phyloP scores from a whole-genome alignment of 2,888 invertebrate species.

The Dicycla oo region DNA sequence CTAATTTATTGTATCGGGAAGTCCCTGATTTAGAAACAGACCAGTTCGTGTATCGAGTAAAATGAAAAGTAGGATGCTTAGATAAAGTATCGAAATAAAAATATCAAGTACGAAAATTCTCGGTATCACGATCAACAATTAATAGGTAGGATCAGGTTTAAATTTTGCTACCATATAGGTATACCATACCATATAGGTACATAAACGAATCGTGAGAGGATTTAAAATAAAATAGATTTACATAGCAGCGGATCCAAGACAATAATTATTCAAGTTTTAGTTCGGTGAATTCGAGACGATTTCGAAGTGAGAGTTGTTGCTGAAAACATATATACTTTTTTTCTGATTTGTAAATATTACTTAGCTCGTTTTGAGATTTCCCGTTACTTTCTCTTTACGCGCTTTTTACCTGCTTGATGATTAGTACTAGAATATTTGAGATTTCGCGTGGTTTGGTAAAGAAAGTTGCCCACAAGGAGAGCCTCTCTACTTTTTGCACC shows the following conservation, averaged over 20 bases:
- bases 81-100: too few relatives aligned
- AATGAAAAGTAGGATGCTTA: too few relatives aligned
- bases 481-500: not conserved
- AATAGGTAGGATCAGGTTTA: too few relatives aligned
- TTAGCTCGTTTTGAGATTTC: not conserved
- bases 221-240: not conserved
- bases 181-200: too few relatives aligned
- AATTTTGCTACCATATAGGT: too few relatives aligned
- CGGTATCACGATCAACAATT: too few relatives aligned
- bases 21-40: too few relatives aligned
- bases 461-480: not conserved
- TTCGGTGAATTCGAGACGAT: not conserved
- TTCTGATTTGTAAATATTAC: too few relatives aligned
- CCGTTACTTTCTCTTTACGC: not conserved
- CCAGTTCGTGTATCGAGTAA: too few relatives aligned
- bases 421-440: not conserved
- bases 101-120: too few relatives aligned
- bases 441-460: not conserved
- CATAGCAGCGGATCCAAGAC: not conserved
- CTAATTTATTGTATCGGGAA: too few relatives aligned
- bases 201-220: too few relatives aligned
- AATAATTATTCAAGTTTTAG: not conserved
- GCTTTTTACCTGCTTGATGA: not conserved
- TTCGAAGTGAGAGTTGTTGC: not conserved
- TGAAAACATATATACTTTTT: not conserved